Evolutionary conservation across 2,888 invertebrate species (phyloP).

Genomic region (Drosophila fulvimacula): DNA sequence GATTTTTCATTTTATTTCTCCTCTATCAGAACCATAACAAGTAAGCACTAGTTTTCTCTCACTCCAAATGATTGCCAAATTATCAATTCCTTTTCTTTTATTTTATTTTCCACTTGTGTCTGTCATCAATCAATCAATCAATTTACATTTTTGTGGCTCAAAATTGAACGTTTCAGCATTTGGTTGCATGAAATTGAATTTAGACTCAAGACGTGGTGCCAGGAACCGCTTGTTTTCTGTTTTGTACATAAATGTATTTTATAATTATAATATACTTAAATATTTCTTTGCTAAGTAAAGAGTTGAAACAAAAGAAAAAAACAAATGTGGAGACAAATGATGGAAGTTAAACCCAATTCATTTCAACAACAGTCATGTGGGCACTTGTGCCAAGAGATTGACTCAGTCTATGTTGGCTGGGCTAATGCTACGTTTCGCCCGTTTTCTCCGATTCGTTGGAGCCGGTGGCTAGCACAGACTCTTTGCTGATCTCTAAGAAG

Average conservation of each 20-base stretch:
- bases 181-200: conserved; percentile 20
- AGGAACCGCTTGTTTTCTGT: conserved; percentile 45
- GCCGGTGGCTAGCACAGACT: conserved; percentile 67
- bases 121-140: too few relatives aligned
- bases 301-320: conserved; percentile 13
- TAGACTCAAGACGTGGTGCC: conserved; percentile 11
- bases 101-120: background rate
- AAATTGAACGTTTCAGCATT: conserved; percentile 18
- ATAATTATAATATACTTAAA: conserved; percentile 38
- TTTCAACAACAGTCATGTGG: conserved; percentile 1
- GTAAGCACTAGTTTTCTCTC: conserved; percentile 31
- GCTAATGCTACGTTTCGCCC: conserved; percentile 20
- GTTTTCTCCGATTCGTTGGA: conserved; percentile 37
- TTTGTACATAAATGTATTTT: conserved; percentile 66
- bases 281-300: conserved; percentile 56
- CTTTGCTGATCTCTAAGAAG: conserved; percentile 83
- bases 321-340: conserved; percentile 2
- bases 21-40: background rate
- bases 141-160: conserved; percentile 36
- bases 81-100: background rate
- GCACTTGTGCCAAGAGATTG: background rate
- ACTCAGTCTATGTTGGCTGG: background rate
- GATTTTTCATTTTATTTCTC: background rate
- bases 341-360: background rate
- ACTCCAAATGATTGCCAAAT: conserved; percentile 13